Base-by-base conservation (phyloP, 1,140 invertebrate genomes). In the Aphis craccivora region DNA sequence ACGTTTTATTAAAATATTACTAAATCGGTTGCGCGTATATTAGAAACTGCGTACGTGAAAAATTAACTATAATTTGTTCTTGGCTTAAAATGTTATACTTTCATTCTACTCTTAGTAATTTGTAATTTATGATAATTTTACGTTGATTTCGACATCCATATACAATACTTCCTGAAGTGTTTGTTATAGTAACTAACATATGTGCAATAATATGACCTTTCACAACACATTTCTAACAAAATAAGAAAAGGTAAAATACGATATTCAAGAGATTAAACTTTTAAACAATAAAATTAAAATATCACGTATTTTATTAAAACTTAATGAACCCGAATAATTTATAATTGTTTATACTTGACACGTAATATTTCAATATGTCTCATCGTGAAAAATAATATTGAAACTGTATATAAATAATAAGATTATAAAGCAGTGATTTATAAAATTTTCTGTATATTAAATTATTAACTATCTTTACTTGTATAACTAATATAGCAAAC, bases 1-100 rank as follows among this genome's bases (percentile, higher is more conserved):
- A 51, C 22, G 87, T 53, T 89, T 89, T 89, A 89, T 89, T 53
- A 89, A 37, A 89, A 89, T 89, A 89, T 89, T 22, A 89, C 87
- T 53, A 53, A 89, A 89, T 89, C 87, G 45, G 20, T 37, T 48
- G n/a, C 20, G 45, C 20, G 14, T 48, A 23, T 89, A 89, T 48
- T 48, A 89, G 48, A 89, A 53, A 89, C 6, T 53, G n/a, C 30
- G 4, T 76, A 53, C n/a, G 30, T 89, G 87, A 89, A 89, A 89
- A 53, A 89, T 53, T 11, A 89, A 53, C 48, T 25, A 37, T 48
- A 53, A 89, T 53, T 89, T 89, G 20, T 89, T 37, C 35, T 53
- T 35, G 87, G 48, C n/a, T 11, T 89, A 22, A 53, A 89, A 53
- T 25, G 23, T 35, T n/a, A n/a, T 89, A 35, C 35, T 37, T 35